phyloP scores from a whole-genome alignment of 2,888 invertebrate genomes.

The Ditylenchus weischeri region DNA sequence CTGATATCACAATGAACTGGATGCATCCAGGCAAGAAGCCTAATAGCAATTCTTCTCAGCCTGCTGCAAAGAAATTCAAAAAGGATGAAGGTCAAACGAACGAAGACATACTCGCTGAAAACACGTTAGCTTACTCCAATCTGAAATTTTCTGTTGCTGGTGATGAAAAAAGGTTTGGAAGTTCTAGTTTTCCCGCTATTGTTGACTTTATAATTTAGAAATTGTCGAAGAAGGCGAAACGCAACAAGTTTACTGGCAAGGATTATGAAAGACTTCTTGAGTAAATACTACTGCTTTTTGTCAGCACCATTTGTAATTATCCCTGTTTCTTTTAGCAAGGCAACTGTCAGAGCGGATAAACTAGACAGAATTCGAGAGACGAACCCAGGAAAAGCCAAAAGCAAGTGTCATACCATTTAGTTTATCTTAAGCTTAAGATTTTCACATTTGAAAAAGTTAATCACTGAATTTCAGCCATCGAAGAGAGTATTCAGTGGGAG shows the following conservation, averaged over 20 bases:
- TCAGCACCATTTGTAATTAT: too few species aligned
- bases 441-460: too few species aligned
- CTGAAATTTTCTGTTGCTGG: conserved; percentile 1
- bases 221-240: conserved; percentile 38
- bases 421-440: too few species aligned
- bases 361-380: conserved; percentile 37
- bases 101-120: too few species aligned
- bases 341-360: conserved; percentile 63
- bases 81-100: neutral
- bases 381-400: conserved; percentile 72
- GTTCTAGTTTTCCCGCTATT: neutral
- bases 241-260: conserved; percentile 63
- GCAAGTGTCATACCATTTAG: neutral
- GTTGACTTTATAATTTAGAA: conserved; percentile 5
- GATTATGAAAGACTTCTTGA: conserved; percentile 76
- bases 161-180: conserved; percentile 10
- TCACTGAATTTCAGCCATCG: conserved; percentile 64
- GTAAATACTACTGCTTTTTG: too few species aligned
- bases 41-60: neutral
- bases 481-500: conserved; percentile 81
- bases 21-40: conserved; percentile 2
- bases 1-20: conserved; percentile 1
- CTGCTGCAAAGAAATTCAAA: neutral
- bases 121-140: conserved; percentile 11
- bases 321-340: conserved; percentile 62